Conservation (phyloP, 2,113 vertebrate genomes). For the Corvus hawaiiensis region DNA sequence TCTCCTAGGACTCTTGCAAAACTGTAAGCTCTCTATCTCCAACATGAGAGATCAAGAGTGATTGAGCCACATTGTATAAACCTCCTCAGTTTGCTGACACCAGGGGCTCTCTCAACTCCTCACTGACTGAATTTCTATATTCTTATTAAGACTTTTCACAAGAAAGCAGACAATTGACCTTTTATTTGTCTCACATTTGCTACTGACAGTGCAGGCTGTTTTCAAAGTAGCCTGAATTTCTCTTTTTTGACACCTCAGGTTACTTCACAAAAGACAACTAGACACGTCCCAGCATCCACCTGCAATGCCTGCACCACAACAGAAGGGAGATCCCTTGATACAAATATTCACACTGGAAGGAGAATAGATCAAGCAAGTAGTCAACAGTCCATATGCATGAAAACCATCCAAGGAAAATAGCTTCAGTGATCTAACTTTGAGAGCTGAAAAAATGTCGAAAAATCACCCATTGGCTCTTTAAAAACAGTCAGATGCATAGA, state of each 20-base stretch:
- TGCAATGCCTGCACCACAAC: background rate
- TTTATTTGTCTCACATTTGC: background rate
- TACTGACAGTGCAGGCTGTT: background rate
- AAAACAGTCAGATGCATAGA: constrained; percentile 17
- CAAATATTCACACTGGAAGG: constrained; percentile 19
- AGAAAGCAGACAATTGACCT: background rate
- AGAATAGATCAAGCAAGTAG: constrained; percentile 23
- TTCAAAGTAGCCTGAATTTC: background rate
- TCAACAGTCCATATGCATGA: constrained; percentile 4
- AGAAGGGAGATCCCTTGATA: constrained; percentile 19
- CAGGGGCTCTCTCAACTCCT: background rate
- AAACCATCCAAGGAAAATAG: constrained; percentile 60
- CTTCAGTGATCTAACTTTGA: constrained; percentile 35
- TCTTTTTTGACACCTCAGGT: background rate
- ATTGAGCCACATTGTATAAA: background rate
- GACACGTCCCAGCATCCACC: background rate
- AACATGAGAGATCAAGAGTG: background rate
- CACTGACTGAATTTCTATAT: background rate
- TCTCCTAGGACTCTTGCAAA: background rate
- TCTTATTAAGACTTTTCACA: background rate
- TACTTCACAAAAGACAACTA: background rate
- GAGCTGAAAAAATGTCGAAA: constrained; percentile 52
- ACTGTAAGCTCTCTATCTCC: background rate
- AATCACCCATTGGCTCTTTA: constrained; percentile 54
- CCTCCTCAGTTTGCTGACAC: background rate